These are phyloP conservation scores for Selene dorsalis DNA, from an alignment of 2,797 vertebrate species.

Conservation along the genomic window DNA sequence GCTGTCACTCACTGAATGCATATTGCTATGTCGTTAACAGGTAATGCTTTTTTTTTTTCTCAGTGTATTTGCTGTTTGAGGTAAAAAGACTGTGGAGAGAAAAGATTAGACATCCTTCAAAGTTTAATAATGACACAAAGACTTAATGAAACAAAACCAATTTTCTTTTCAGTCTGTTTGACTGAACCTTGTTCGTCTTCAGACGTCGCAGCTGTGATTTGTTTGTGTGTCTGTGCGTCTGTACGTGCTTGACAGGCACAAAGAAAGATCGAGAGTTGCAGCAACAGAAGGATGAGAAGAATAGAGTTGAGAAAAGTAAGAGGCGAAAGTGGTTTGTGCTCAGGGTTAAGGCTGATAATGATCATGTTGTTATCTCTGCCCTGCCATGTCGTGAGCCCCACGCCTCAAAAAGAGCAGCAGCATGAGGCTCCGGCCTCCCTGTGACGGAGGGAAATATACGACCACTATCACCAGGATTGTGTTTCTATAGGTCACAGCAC, in stretches of 20 bases:
- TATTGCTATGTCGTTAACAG: not conserved
- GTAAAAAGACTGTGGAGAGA: not conserved
- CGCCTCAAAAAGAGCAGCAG: slow-evolving; percentile 19
- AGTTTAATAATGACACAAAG: too few relatives aligned
- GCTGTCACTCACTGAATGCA: not conserved
- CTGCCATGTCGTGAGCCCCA: not conserved
- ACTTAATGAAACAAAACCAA: not conserved
- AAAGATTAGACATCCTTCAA: too few relatives aligned
- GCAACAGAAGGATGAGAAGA: slow-evolving; percentile 6
- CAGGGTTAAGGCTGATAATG: slow-evolving; percentile 44
- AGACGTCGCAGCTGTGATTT: slow-evolving; percentile 1
- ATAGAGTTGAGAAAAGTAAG: slow-evolving; percentile 7
- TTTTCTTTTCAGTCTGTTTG: not conserved
- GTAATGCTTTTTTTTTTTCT: not conserved
- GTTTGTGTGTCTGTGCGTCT: not conserved
- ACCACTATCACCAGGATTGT: slow-evolving; percentile 49
- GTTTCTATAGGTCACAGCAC: slow-evolving; percentile 56
- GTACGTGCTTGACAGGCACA: slow-evolving; percentile 7
- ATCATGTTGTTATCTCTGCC: slow-evolving; percentile 43
- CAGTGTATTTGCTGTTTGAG: too few relatives aligned
- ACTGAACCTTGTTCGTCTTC: not conserved
- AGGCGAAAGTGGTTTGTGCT: slow-evolving; percentile 40
- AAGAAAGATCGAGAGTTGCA: slow-evolving; percentile 16
- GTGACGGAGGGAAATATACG: slow-evolving; percentile 58
- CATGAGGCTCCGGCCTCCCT: slow-evolving; percentile 13